Percentiles rank a stretch among this genome's conserved stretches.
Conservation (phyloP, 2,888 invertebrate genomes). For the Schizotus pectinicornis region DNA sequence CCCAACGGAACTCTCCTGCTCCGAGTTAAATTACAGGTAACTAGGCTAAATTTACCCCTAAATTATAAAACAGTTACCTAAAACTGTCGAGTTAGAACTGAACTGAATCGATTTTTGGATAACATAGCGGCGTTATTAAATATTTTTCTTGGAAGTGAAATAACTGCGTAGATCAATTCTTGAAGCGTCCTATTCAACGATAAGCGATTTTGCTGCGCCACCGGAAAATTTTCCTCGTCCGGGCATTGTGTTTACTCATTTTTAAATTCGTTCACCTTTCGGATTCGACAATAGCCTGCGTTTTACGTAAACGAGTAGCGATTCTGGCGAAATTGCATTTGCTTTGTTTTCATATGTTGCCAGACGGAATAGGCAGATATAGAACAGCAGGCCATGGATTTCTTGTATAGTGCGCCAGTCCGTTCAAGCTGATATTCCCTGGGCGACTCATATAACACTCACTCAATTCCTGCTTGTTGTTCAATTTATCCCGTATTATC, state of each 20-base stretch:
- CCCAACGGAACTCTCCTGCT: background rate
- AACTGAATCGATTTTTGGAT: background rate
- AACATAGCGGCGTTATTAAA: background rate
- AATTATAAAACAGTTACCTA: constrained; percentile 7
- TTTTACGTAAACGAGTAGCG: constrained; percentile 35
- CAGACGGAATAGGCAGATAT: constrained; percentile 33
- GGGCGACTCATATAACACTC: constrained; percentile 29
- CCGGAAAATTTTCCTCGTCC: background rate
- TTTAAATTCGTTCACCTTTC: constrained; percentile 18
- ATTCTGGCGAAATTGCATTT: constrained; percentile 36
- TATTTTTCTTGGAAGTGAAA: background rate
- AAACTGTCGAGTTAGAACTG: background rate
- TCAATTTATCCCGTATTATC: constrained; percentile 19
- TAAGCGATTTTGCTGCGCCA: constrained; percentile 10
- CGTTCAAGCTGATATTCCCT: constrained; percentile 28
- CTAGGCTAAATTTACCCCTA: constrained; percentile 21
- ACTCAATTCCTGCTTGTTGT: constrained; percentile 23
- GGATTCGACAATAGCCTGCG: constrained; percentile 23
- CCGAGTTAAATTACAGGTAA: background rate
- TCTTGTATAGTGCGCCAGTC: constrained; percentile 28
- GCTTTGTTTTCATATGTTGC: constrained; percentile 38
- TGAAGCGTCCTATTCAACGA: background rate
- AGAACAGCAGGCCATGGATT: constrained; percentile 32
- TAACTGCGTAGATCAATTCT: background rate
- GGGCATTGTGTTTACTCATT: constrained; percentile 1